Evolutionary conservation across 2,888 invertebrate genomes (phyloP).

Genomic region (Thereva unica): DNA sequence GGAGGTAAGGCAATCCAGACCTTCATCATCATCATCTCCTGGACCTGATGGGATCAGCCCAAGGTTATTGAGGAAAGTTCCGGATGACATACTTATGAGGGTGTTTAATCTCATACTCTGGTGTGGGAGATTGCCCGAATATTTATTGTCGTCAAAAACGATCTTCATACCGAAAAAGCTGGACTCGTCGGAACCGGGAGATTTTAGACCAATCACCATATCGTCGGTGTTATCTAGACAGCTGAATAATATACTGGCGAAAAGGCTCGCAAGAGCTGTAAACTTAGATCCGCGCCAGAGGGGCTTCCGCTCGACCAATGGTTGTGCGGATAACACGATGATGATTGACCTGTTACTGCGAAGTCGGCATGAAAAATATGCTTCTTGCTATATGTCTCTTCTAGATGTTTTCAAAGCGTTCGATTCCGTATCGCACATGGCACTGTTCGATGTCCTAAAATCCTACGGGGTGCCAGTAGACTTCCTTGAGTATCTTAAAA

Average conservation of each 20-base stretch:
- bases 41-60: slow-evolving; percentile 2
- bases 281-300: neutral
- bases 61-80: neutral
- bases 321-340: neutral
- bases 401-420: slow-evolving; percentile 1
- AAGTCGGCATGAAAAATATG: neutral
- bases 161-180: slow-evolving; percentile 3
- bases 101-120: neutral
- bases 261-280: neutral
- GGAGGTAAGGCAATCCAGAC: neutral
- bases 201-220: slow-evolving; percentile 8
- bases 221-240: neutral
- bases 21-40: neutral
- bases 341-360: neutral
- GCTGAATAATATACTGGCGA: neutral
- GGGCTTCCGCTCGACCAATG: neutral
- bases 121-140: neutral
- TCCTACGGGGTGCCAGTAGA: neutral
- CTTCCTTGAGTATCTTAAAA: neutral
- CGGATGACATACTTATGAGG: neutral
- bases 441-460: neutral
- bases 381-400: neutral
- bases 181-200: neutral
- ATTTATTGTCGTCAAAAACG: neutral
- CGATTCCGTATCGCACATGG: slow-evolving; percentile 5